These are phyloP conservation scores for Bufo bufo DNA, from an alignment of 2,113 vertebrate genomes.

Conservation along the genomic window DNA sequence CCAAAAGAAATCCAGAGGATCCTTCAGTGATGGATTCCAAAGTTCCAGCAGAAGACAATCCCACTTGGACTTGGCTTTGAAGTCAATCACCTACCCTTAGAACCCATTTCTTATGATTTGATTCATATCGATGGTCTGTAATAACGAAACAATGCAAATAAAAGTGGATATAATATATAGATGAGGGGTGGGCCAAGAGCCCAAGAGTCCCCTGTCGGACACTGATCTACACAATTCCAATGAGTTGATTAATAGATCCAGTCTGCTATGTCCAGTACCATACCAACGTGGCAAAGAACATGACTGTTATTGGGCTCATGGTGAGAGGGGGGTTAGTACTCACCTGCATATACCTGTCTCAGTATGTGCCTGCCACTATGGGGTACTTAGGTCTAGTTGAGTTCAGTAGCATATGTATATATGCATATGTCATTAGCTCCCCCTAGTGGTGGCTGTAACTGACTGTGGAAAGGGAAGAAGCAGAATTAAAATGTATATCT, in stretches of 20 bases:
- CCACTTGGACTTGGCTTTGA: too few relatives aligned
- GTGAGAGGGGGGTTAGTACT: background rate
- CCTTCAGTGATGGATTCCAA: too few relatives aligned
- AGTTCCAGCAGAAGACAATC: too few relatives aligned
- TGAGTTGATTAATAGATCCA: background rate
- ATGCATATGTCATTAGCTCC: background rate
- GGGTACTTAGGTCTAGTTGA: background rate
- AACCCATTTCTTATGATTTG: too few relatives aligned
- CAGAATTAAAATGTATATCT: background rate
- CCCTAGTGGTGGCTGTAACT: background rate
- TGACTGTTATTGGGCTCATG: background rate
- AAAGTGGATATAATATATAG: too few relatives aligned
- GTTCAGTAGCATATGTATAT: background rate
- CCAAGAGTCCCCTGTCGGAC: background rate
- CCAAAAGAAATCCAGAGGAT: too few relatives aligned
- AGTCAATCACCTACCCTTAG: too few relatives aligned
- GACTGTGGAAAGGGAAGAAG: background rate
- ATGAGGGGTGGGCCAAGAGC: too few relatives aligned
- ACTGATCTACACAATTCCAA: background rate
- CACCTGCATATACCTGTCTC: background rate
- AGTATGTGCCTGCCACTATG: background rate
- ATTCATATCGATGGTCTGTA: too few relatives aligned
- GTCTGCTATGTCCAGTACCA: background rate
- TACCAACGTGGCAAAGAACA: background rate
- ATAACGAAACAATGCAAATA: too few relatives aligned